Evolutionary conservation across 2,113 vertebrate species (phyloP), one percentile per base, ranked within the genome.

Genomic region (Athene cunicularia): DNA sequence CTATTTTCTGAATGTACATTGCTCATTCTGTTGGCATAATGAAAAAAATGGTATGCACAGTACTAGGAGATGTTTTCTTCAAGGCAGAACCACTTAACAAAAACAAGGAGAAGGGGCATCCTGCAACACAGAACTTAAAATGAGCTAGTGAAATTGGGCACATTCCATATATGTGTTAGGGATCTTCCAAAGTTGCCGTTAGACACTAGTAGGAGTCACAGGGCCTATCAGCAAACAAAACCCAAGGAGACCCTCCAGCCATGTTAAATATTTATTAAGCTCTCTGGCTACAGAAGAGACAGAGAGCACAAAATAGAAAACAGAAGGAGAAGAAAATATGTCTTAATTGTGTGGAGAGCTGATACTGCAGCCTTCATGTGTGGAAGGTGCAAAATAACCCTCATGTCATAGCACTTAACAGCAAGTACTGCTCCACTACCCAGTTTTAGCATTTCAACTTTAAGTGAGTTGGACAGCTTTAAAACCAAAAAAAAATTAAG

Each of bases 231-330:
- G 43, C 73, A 90, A 95, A 91, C 41, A 93, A 83, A 90, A 71
- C 32, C n/a, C 67, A 88, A 56, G 63, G 92, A 1, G 2, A 93
- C n/a, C 45, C 43, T 91, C 83, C 52, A 93, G 73, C 56, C 62
- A 80, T 4, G 7, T 95, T 74, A 91, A 95, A 35, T 88, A 92
- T 97, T 97, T 95, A 97, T 93, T 93, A 89, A 80, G 80, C 73
- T 95, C 87, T 91, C 88, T 91, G 68, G 8, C 32, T 93, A 84
- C 66, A 85, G 77, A 81, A 89, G 43, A 68, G 56, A 86, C 35
- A 80, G 43, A 71, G 74, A 86, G 72, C 92, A 62, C 22, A 60
- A 82, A 91, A 93, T 60, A 91, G 71, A 79, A 87, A 97, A 84
- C 28, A 88, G 33, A 60, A 60, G 32, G 27, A 84, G 41, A 88